Base-by-base conservation (phyloP, 2,113 vertebrate genomes). In the Mandrillus leucophaeus region DNA sequence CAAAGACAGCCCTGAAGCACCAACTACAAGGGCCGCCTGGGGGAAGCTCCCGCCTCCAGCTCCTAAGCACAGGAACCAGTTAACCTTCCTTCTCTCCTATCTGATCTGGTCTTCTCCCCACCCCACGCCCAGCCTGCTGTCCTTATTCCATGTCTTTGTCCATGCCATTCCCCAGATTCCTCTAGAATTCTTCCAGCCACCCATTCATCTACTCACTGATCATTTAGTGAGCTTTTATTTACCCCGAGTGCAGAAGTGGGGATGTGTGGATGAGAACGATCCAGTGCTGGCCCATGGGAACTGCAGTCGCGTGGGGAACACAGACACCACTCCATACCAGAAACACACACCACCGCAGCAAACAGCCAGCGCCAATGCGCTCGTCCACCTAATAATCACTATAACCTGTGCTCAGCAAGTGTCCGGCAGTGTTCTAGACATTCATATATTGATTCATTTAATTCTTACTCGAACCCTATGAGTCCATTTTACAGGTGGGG, bases 1-100 rank as follows among this genome's bases (percentile, higher is more conserved):
- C 95, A 98, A 98, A 98, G 95, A 61, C 7, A 61, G 97, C 92
- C 92, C 93, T 92, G 94, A 55, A 96, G 94, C 93, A 72, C 84
- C 94, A 83, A 66, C 73, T 79, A 40, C 40, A 80, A 87, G 95
- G 48, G 45, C 57, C 0, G 2, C 66, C 78, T 66, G 3, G 66
- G 72, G 85, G 91, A 27, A 55, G 25, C 80, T 78, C 68, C 9
- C 84, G 38, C 80, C 80, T 68, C 84, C 45, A 87, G 73, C 79
- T 83, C 94, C 32, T 43, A 25, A 5, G 23, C 59, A 16, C 17
- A 32, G 66, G 79, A 90, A 23, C 72, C 27, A 16, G n/a, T 52
- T 20, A 79, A 22, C 20, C 83, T 76, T 35, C 48, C 18, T 30
- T 32, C 50, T 35, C 17, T 32, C 40, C 38, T 16, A 18, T 48